Evolutionary conservation across 2,797 vertebrate genomes (phyloP), one percentile per base, ranked within the genome.

Genomic region (Pipistrellus pygmaeus): DNA sequence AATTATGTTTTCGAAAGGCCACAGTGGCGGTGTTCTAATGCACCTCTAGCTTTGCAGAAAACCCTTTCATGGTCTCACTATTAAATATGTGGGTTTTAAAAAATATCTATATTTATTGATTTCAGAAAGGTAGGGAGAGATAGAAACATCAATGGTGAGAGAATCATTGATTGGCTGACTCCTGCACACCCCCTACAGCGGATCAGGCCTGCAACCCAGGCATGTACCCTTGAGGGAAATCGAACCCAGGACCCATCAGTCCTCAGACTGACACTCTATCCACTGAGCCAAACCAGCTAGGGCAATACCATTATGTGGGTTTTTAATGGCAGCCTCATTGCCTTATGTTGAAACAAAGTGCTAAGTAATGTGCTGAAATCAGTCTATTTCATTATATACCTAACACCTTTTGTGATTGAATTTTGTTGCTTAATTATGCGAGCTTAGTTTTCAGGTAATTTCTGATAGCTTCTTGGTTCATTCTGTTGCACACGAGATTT

Each of bases 41-140:
- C 8, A 25, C 41, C 87, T 75, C 25, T 18, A 35, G 44, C 87
- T 96, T 93, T 77, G 30, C 81, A 96, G 51, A 44, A 35, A 85
- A 77, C 72, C 84, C 44, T 66, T 38, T 91, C 68, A 66, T 21
- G 60, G 55, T 73, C 48, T 88, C 32, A 1, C 84, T 60, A 69
- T 73, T 86, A 60, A 76, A 48, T 41, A 64, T 35, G n/a, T 60
- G 44, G 18, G 4, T 64, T 88, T 84, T 82, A 23, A 4, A 57
- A 55, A 23, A 60, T 2, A 60, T 60, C 12, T 60, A 27, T 60
- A 6, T 60, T 27, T 60, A 27, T 60, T 60, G 23, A 60, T 60
- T 60, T 60, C 57, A 30, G 57, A 60, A 11, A 60, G 57, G 57
- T 27, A 60, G 23, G 23, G 23, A 25, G 57, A 13, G 25, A 60